Percentiles rank a stretch among this genome's conserved stretches.
Conservation (phyloP, 53 echinoderm and acorn worm species). For the Crossaster papposus region DNA sequence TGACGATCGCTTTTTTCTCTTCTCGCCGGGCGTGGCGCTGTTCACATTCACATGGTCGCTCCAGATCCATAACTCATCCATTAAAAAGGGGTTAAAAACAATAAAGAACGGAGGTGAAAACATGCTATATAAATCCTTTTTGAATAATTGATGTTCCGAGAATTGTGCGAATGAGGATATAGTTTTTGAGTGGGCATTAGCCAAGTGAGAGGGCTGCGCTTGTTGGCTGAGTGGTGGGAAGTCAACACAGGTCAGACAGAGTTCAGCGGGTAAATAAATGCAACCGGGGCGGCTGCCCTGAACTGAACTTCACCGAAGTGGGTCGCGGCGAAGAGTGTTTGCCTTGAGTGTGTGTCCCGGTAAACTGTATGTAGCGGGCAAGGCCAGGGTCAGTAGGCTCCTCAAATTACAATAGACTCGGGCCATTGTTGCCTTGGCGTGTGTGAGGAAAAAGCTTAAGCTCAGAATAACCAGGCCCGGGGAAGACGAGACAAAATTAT, state of each 20-base stretch:
- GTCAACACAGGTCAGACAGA: constrained; percentile 26
- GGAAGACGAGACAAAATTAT: not conserved
- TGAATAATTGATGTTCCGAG: not conserved
- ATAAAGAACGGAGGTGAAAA: not conserved
- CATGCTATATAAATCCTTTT: not conserved
- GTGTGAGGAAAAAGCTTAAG: not conserved
- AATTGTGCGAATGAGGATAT: constrained; percentile 34
- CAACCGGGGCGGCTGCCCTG: constrained; percentile 32
- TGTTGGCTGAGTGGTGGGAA: constrained; percentile 40
- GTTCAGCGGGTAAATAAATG: constrained; percentile 38
- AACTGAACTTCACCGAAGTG: constrained; percentile 58
- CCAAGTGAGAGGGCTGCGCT: not conserved
- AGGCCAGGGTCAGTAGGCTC: constrained; percentile 49
- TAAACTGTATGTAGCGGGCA: constrained; percentile 1
- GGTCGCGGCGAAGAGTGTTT: constrained; percentile 17
- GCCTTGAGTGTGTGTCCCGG: not conserved
- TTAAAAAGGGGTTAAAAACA: not conserved
- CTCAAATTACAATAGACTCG: constrained; percentile 15
- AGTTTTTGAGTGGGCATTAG: not conserved
- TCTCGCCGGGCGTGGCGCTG: constrained; percentile 74
- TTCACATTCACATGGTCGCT: constrained; percentile 18
- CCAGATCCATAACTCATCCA: not conserved
- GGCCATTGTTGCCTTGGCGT: constrained; percentile 33
- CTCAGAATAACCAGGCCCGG: not conserved
- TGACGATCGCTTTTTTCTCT: constrained; percentile 74